These are phyloP conservation scores for Leucania comma DNA, from an alignment of 2,888 invertebrate genomes.

Conservation along the genomic window DNA sequence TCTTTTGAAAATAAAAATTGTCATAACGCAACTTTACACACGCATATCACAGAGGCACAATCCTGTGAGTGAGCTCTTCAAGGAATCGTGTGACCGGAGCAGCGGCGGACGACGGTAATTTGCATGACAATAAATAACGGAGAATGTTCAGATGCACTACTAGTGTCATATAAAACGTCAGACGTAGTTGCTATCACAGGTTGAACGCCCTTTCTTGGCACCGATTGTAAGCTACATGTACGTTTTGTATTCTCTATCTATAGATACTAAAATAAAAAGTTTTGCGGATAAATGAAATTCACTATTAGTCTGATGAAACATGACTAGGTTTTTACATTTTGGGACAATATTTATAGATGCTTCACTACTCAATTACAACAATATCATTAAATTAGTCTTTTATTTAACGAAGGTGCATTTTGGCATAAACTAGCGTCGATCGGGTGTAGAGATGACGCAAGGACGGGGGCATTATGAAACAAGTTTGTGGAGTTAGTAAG, in stretches of 20 bases:
- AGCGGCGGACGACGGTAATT: slow-evolving; percentile 75
- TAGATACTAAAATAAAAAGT: neutral
- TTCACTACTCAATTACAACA: no score
- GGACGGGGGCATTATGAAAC: slow-evolving; percentile 78
- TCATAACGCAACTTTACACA: slow-evolving; percentile 4
- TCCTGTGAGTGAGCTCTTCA: slow-evolving; percentile 26
- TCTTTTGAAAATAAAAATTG: neutral
- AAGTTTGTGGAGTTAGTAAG: slow-evolving; percentile 75
- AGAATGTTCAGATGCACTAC: slow-evolving; percentile 72
- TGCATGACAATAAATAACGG: slow-evolving; percentile 86
- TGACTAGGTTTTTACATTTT: neutral
- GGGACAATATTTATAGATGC: neutral
- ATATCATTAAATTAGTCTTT: no score
- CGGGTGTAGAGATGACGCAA: slow-evolving; percentile 64
- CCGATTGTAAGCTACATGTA: slow-evolving; percentile 69
- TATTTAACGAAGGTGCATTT: slow-evolving; percentile 19
- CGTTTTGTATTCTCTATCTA: slow-evolving; percentile 13
- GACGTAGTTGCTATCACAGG: slow-evolving; percentile 81
- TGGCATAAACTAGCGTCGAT: slow-evolving; percentile 22
- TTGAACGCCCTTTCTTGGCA: slow-evolving; percentile 87
- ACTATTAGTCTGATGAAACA: neutral
- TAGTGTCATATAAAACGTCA: slow-evolving; percentile 74
- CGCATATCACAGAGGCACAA: slow-evolving; percentile 6
- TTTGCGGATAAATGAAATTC: neutral
- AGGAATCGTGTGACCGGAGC: slow-evolving; percentile 67